These are phyloP conservation scores for Lampris megalopsis DNA, from an alignment of 2,113 vertebrate species.

Conservation along the genomic window DNA sequence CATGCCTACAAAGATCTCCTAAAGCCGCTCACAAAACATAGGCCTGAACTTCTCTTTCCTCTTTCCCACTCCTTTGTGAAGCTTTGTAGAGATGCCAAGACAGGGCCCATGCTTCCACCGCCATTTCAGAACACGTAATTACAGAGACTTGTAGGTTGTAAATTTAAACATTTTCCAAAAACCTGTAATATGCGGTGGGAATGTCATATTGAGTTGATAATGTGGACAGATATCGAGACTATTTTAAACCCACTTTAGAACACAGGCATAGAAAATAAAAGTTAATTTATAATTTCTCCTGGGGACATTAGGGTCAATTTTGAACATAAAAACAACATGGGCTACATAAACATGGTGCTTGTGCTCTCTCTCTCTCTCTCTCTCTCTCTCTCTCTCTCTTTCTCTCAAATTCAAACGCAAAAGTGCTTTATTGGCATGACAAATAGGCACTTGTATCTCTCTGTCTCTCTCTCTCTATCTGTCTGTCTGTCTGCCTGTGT, in stretches of 20 bases:
- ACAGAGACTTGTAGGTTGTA: slow-evolving; percentile 67
- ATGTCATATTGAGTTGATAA: slow-evolving; percentile 65
- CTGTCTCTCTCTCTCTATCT: not conserved
- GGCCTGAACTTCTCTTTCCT: slow-evolving; percentile 64
- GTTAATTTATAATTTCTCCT: slow-evolving; percentile 8
- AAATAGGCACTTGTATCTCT: not conserved
- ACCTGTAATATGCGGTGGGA: slow-evolving; percentile 70
- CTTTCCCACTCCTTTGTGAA: slow-evolving; percentile 60
- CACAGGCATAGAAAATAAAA: slow-evolving; percentile 28
- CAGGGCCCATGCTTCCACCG: slow-evolving; percentile 64
- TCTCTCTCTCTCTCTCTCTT: not conserved
- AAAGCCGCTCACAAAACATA: slow-evolving; percentile 74
- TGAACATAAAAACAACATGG: not conserved
- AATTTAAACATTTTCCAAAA: slow-evolving; percentile 79
- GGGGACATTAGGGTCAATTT: not conserved
- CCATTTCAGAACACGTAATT: slow-evolving; percentile 79
- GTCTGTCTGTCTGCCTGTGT: too few species aligned
- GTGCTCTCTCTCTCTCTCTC: slow-evolving; percentile 4
- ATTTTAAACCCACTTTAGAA: slow-evolving; percentile 41
- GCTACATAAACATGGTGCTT: not conserved
- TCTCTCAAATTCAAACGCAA: too few species aligned
- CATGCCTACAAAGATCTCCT: slow-evolving; percentile 35
- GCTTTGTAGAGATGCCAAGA: slow-evolving; percentile 78
- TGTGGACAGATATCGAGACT: slow-evolving; percentile 48
- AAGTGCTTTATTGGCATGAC: too few species aligned